These are phyloP conservation scores for Macrophya annulata DNA, from an alignment of 2,888 invertebrate species.

Conservation along the genomic window DNA sequence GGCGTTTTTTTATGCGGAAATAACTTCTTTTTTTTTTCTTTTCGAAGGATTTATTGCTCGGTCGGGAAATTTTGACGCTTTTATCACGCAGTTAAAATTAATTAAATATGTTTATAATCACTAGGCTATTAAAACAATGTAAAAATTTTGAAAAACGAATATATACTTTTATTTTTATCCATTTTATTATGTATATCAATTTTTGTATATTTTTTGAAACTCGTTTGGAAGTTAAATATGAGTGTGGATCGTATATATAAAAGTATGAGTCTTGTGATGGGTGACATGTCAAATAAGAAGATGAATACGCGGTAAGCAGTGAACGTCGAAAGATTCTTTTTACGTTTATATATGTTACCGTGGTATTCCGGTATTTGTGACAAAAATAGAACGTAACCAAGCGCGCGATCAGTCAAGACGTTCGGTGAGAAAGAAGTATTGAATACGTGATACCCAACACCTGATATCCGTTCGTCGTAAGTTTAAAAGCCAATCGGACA, in stretches of 20 bases:
- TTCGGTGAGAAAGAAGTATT: background rate
- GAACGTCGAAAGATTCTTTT: slow-evolving; percentile 7
- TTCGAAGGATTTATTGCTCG: background rate
- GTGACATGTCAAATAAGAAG: slow-evolving; percentile 2
- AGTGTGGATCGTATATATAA: background rate
- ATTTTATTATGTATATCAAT: background rate
- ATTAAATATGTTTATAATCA: background rate
- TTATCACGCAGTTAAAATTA: background rate
- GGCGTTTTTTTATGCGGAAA: background rate
- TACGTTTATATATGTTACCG: background rate
- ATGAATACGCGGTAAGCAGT: slow-evolving; percentile 14
- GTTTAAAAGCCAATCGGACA: slow-evolving; percentile 18
- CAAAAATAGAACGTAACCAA: slow-evolving; percentile 16
- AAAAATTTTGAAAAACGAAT: background rate
- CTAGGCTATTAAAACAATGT: background rate
- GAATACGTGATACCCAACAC: slow-evolving; percentile 24
- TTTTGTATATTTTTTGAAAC: background rate
- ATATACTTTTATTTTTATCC: too few species aligned
- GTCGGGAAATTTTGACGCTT: background rate
- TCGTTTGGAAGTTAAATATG: background rate
- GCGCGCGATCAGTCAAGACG: slow-evolving; percentile 21
- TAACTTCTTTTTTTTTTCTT: background rate
- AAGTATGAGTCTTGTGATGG: background rate
- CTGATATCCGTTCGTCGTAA: slow-evolving; percentile 4
- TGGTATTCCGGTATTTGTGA: background rate